Conservation (phyloP, 2,888 invertebrate species). For the Agrotis ipsilon region DNA sequence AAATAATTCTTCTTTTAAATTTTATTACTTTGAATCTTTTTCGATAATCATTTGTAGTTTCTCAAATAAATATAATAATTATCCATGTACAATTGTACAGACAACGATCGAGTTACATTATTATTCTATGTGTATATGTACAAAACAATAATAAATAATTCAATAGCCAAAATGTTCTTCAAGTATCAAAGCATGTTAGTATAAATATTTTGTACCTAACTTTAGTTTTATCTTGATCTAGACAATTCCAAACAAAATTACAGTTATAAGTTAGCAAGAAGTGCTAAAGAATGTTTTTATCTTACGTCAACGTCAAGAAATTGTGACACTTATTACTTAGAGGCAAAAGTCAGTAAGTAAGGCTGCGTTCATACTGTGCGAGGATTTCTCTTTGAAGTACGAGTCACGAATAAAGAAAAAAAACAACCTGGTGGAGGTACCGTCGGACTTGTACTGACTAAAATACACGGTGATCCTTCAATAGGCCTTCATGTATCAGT, state of each 20-base stretch:
- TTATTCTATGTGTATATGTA: no score
- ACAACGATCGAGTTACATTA: no score
- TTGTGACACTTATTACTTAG: slow-evolving; percentile 39
- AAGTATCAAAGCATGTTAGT: neutral
- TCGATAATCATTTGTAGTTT: no score
- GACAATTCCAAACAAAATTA: slow-evolving; percentile 32
- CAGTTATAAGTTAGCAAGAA: slow-evolving; percentile 12
- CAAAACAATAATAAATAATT: neutral
- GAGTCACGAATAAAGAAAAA: neutral
- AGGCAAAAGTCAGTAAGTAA: slow-evolving; percentile 33
- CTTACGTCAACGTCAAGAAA: slow-evolving; percentile 34
- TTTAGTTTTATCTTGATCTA: slow-evolving; percentile 1
- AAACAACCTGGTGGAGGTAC: no score
- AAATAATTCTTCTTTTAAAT: no score
- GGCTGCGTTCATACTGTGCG: neutral
- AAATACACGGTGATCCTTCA: no score
- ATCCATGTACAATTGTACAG: no score
- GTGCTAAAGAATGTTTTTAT: slow-evolving; percentile 43
- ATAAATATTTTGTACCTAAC: neutral
- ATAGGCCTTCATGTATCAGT: no score
- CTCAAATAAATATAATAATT: no score
- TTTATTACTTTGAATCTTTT: no score
- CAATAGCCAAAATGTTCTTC: neutral
- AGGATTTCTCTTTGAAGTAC: neutral
- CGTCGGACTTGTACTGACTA: no score